Evolutionary conservation across 2,113 vertebrate genomes (phyloP).

Genomic region (Sakesphorus luctuosus): DNA sequence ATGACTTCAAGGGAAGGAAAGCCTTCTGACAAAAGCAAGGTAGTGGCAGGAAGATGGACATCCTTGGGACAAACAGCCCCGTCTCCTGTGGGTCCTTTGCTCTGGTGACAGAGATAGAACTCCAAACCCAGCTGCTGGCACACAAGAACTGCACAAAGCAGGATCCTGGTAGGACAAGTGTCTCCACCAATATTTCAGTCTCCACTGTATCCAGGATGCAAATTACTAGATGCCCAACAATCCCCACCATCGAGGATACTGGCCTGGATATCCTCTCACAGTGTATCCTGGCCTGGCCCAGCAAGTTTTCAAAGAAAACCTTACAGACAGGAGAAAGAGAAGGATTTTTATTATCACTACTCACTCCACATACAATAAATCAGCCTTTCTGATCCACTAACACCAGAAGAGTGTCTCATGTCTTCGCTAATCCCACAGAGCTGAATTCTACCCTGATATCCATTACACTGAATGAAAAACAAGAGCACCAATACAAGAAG

Average conservation of each 20-base stretch:
- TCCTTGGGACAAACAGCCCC: neutral
- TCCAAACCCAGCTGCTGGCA: neutral
- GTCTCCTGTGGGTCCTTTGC: neutral
- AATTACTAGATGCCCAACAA: neutral
- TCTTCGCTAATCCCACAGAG: neutral
- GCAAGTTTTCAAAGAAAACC: neutral
- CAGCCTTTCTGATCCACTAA: neutral
- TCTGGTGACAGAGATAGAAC: neutral
- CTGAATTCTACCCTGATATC: neutral
- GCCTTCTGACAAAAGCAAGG: neutral
- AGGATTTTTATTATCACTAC: neutral
- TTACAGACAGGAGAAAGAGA: neutral
- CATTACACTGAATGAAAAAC: neutral
- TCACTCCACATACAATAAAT: neutral
- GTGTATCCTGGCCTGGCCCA: neutral
- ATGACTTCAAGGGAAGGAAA: neutral
- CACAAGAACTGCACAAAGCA: neutral
- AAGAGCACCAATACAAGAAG: neutral
- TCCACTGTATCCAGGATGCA: neutral
- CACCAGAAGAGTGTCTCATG: neutral
- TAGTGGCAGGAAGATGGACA: neutral
- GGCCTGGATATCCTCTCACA: neutral
- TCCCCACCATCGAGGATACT: neutral
- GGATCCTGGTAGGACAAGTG: neutral
- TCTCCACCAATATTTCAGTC: neutral